phyloP scores from a whole-genome alignment of 2,888 invertebrate species.

The Oithona nana region DNA sequence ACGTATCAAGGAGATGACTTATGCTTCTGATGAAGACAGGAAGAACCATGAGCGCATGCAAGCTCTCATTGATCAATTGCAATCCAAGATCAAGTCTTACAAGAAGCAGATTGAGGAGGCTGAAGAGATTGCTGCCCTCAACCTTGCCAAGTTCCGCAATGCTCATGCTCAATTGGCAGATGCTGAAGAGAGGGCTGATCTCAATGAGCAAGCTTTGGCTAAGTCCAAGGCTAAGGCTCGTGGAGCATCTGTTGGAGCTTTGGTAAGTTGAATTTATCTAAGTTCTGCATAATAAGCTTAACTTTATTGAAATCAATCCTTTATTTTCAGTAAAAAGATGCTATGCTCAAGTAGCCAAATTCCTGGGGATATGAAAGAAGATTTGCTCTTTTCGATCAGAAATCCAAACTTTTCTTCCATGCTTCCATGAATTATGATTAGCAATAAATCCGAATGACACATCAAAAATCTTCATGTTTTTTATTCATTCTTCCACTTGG shows the following conservation, averaged over 20 bases:
- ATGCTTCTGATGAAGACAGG: constrained; percentile 33
- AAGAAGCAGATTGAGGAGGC: constrained; percentile 40
- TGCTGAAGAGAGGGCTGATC: constrained; percentile 86
- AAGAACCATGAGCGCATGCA: constrained; percentile 37
- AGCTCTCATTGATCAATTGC: constrained; percentile 36
- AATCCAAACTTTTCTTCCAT: too few species aligned
- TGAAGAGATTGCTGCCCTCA: constrained; percentile 87
- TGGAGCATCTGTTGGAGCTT: constrained; percentile 36
- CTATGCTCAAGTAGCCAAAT: too few species aligned
- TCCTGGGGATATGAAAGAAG: too few species aligned
- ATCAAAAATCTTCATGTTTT: too few species aligned
- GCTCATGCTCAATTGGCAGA: constrained; percentile 88
- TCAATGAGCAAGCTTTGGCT: constrained; percentile 87
- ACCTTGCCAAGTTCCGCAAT: constrained; percentile 93
- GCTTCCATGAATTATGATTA: too few species aligned
- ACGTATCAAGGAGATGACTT: constrained; percentile 34
- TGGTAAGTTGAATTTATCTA: too few species aligned
- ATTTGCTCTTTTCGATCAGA: too few species aligned
- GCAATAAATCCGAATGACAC: too few species aligned
- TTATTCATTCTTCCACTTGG: too few species aligned
- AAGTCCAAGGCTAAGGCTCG: constrained; percentile 60
- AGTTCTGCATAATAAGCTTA: too few species aligned
- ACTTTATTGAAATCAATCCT: too few species aligned
- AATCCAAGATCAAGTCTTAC: constrained; percentile 66
- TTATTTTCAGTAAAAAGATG: too few species aligned